phyloP scores from a whole-genome alignment of 2,113 vertebrate species.

The Chloroceryle aenea region DNA sequence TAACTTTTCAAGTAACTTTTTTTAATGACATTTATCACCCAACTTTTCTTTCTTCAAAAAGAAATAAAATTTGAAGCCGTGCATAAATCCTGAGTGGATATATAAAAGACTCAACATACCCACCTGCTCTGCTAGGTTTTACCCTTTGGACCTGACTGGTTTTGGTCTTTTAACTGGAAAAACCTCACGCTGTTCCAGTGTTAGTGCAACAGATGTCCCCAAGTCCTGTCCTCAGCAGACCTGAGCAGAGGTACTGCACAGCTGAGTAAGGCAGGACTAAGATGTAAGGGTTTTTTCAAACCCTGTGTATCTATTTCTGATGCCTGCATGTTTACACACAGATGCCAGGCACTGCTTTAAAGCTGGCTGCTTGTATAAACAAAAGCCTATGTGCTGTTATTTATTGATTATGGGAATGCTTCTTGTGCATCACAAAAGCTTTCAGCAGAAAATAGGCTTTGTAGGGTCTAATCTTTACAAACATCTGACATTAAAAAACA shows the following conservation, averaged over 20 bases:
- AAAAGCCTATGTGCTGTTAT: background rate
- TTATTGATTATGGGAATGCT: background rate
- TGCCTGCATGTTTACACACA: background rate
- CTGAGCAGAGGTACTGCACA: background rate
- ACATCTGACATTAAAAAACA: accelerated
- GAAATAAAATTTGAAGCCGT: background rate
- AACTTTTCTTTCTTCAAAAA: background rate
- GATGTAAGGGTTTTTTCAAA: accelerated
- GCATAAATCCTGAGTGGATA: background rate
- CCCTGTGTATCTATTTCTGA: background rate
- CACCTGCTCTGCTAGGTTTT: background rate
- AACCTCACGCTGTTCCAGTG: background rate
- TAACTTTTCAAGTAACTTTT: background rate
- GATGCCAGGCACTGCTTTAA: background rate
- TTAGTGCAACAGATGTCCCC: background rate
- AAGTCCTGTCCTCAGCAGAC: accelerated
- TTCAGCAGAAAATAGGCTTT: background rate
- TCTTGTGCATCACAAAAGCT: accelerated
- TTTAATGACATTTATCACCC: background rate
- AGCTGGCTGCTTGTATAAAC: background rate
- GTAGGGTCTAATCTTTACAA: background rate
- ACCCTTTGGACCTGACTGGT: accelerated
- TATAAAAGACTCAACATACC: background rate
- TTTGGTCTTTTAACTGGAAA: background rate
- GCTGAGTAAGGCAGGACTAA: background rate